phyloP scores from a whole-genome alignment of 2,797 vertebrate species.

The Enteromius thamalakanensis region DNA sequence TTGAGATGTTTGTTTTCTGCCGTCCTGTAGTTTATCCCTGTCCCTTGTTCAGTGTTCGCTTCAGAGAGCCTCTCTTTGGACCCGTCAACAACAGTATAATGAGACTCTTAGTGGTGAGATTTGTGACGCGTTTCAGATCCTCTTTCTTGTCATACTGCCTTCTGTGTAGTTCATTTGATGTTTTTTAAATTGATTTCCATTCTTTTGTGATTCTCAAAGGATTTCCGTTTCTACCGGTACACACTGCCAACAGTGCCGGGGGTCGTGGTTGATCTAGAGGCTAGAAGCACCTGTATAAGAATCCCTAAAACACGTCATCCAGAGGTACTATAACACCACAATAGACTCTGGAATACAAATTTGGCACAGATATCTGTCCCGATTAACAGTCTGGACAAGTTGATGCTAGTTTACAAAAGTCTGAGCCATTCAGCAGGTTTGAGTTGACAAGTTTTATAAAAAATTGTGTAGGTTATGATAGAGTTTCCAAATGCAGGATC shows the following conservation, averaged over 20 bases:
- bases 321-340: conserved; percentile 78
- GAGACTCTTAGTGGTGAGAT: conserved; percentile 96
- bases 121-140: background rate
- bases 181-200: background rate
- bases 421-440: background rate
- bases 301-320: conserved; percentile 94
- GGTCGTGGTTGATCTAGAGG: conserved; percentile 96
- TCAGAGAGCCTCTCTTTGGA: conserved; percentile 95
- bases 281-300: conserved; percentile 94
- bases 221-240: conserved; percentile 98
- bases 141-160: background rate
- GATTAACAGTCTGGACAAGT: background rate
- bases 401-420: background rate
- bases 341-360: background rate
- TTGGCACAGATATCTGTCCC: too few species aligned
- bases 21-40: conserved; percentile 90
- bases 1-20: background rate
- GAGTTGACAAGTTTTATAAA: background rate
- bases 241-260: conserved; percentile 93
- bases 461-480: background rate
- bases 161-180: background rate
- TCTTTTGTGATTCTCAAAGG: conserved; percentile 73
- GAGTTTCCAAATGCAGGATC: background rate
- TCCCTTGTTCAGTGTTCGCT: conserved; percentile 95
- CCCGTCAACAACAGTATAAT: conserved; percentile 98